Conservation (phyloP, 2,888 invertebrate genomes). For the Heliconius sara region DNA sequence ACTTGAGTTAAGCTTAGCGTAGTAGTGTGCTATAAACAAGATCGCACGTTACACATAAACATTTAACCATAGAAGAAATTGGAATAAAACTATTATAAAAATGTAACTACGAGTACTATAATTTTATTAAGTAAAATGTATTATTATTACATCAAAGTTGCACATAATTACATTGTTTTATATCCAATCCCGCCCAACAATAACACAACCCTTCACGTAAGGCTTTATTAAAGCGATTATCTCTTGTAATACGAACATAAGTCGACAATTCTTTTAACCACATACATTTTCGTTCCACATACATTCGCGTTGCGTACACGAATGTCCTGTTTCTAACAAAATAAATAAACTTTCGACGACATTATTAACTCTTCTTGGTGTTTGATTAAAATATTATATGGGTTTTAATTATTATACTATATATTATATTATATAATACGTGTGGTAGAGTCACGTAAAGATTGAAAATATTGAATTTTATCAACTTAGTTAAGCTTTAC, state of each 20-base stretch:
- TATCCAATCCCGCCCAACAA: slow-evolving; percentile 21
- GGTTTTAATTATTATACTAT: not conserved
- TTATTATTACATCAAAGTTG: slow-evolving; percentile 14
- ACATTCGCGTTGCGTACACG: not conserved
- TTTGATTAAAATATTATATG: not conserved
- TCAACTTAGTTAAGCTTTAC: no score
- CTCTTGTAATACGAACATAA: slow-evolving; percentile 30
- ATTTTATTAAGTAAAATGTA: not conserved
- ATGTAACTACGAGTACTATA: not conserved
- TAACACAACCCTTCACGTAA: slow-evolving; percentile 35
- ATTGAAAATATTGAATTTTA: no score
- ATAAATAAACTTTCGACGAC: slow-evolving; percentile 11
- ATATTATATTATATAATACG: not conserved
- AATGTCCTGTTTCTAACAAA: slow-evolving; percentile 20
- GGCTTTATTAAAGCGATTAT: slow-evolving; percentile 43
- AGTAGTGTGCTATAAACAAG: no score
- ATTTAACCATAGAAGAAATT: not conserved
- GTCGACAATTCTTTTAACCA: slow-evolving; percentile 33
- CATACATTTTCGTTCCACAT: not conserved
- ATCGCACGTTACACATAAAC: no score
- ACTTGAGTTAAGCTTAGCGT: no score
- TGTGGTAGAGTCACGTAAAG: not conserved
- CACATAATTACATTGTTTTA: slow-evolving; percentile 24
- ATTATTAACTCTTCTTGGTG: not conserved
- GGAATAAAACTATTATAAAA: not conserved